Base-by-base conservation (phyloP, 2,888 invertebrate species). In the Latrodectus elegans region DNA sequence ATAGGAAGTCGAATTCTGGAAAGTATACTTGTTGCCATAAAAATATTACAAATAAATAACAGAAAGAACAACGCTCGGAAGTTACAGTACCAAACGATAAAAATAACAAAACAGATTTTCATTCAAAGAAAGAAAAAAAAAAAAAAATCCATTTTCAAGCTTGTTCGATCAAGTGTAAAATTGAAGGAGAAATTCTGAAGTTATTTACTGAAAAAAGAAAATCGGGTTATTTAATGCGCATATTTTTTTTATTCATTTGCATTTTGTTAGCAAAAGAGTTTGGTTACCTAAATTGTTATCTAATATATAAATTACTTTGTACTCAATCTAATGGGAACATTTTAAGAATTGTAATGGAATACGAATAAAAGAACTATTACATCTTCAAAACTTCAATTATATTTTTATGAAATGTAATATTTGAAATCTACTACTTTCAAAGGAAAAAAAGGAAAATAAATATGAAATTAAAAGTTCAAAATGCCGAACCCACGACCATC, bases 381-480 rank as follows among this genome's bases (percentile, higher is more conserved):
- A 6, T 38, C 6, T 38, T 38, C 38, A 6, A 38, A 38, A 38
- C 1, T 38, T 38, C 38, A 38, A 38, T 38, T 38, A 38, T 38
- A 38, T 4, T 38, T 38, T 38, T 38, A 38, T 38, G 38, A 38
- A 38, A 38, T 1, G 4, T 38, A 38, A 38, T 3, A 38, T 38
- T n/a, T 1, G 38, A 65, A 60, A 65, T 15, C 4, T 38, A 38
- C 38, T 15, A 14, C 71, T n/a, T 64, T 38, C 4, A 26, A 49
- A 64, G 73, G 53, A 53, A 22, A 10, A 22, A 17, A 52, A 8
- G 38, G 26, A 52, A 53, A 55, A 9, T 51, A 17, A 60, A 53
- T 38, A 22, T 79, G 78, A 78, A 79, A 68, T 49, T 14, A 51
- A 70, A 70, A 79, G 68, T 79, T 85, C 75, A 74, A 78, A 70